Evolutionary conservation across 2,888 invertebrate genomes (phyloP), one percentile per base, ranked within the genome.

Genomic region (Drosophila hamatofila): DNA sequence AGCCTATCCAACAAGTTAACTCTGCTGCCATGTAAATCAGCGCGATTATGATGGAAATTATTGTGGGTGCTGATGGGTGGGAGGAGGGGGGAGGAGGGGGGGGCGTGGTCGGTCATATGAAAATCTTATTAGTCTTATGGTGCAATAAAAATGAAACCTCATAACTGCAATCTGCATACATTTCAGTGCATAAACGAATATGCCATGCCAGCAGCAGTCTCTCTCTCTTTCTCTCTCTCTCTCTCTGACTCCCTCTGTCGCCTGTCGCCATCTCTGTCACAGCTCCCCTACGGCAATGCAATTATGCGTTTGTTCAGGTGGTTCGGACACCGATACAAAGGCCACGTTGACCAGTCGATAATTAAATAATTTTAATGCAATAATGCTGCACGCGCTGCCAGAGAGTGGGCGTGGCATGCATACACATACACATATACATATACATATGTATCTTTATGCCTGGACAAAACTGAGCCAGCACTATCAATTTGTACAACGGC

Each of bases 341-440:
- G 76, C 72, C 62, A 42, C 56, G 61, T 55, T 66, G 64, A 63
- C 80, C 80, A 80, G 72, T 63, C 73, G 84, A 87, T 84, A 84
- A 84, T 84, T 83, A 88, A 86, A 84, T 88, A 78, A 88, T 79
- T 88, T 84, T 83, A 88, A 86, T 88, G 84, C 87, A 72, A 88
- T 87, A 79, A 79, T 81, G 75, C 70, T 55, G 62, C 58, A 52
- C 18, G 52, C 51, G 35, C 30, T 14, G 35, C 25, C 37, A 11
- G 44, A n/a, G 16, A 11, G 23, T 49, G 37, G 39, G 39, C 16
- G 55, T 35, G 51, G 16, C 27, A 52, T 27, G 37, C 18, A 37
- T 6, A 2, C 11, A 30, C 2, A 11, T 3, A 2, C 33, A 33
- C 12, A 33, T 14, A 14, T 14, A 4, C 12, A 33, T 5, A 14